Conservation (phyloP, 2,797 vertebrate species). For the Hephaestus fuliginosus region DNA sequence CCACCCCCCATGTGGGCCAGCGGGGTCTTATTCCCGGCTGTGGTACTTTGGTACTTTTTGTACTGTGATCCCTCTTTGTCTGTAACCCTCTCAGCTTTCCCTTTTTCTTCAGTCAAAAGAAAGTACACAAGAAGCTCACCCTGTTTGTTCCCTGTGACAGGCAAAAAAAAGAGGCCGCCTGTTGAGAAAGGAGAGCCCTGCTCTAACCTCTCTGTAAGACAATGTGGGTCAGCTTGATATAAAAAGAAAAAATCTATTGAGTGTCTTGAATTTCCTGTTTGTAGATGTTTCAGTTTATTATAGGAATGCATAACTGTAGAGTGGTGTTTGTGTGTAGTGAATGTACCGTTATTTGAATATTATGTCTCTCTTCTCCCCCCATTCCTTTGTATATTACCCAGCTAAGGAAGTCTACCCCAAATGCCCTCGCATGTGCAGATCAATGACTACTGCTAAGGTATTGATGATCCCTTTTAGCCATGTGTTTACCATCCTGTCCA, state of each 20-base stretch:
- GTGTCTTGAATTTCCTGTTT: slow-evolving; percentile 29
- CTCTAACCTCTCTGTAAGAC: slow-evolving; percentile 35
- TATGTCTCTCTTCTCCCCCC: neutral
- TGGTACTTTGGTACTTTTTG: slow-evolving; percentile 42
- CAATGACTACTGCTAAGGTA: slow-evolving; percentile 30
- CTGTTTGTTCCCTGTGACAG: slow-evolving; percentile 19
- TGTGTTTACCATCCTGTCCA: slow-evolving; percentile 27
- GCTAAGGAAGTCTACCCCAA: neutral
- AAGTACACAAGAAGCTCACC: slow-evolving; percentile 43
- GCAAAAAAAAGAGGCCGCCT: neutral
- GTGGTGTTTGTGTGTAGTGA: neutral
- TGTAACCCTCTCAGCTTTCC: slow-evolving; percentile 53
- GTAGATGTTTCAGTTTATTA: neutral
- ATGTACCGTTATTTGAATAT: neutral
- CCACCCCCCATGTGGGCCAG: neutral
- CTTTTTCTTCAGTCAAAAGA: slow-evolving; percentile 39
- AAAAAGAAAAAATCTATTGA: slow-evolving; percentile 2
- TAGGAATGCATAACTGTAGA: neutral
- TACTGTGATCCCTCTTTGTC: slow-evolving; percentile 54
- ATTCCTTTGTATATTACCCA: slow-evolving; percentile 1
- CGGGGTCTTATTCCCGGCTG: slow-evolving; percentile 49
- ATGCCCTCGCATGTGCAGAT: neutral
- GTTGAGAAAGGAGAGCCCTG: slow-evolving; percentile 38
- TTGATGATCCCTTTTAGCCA: slow-evolving; percentile 27
- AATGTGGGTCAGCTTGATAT: slow-evolving; percentile 37